Percentiles rank a stretch among this genome's conserved stretches.
Conservation (phyloP, 2,113 vertebrate genomes). For the Martes martes region DNA sequence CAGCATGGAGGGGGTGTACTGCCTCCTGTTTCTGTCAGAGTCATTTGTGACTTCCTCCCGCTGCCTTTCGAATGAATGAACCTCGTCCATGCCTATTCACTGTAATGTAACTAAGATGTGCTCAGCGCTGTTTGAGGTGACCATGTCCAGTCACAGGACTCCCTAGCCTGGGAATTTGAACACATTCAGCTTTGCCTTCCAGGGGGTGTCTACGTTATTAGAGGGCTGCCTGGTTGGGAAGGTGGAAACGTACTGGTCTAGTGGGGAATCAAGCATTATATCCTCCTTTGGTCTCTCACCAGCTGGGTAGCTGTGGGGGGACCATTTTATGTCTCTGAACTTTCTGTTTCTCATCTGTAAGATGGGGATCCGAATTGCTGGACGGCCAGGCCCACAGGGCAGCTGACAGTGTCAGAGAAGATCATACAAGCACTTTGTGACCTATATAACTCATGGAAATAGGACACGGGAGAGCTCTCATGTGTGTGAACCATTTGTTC, state of each 20-base stretch:
- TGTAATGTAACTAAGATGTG: background rate
- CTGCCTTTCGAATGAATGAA: background rate
- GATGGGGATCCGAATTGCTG: background rate
- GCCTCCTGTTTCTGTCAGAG: background rate
- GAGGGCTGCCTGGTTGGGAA: background rate
- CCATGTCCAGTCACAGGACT: background rate
- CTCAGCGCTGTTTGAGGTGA: background rate
- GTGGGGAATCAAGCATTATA: background rate
- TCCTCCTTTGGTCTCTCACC: background rate
- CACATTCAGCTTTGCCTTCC: background rate
- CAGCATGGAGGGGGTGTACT: background rate
- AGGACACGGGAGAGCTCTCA: too few relatives aligned
- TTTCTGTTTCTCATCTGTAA: background rate
- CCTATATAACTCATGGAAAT: background rate
- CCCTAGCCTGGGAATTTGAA: background rate
- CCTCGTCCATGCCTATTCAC: background rate
- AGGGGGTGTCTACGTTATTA: background rate
- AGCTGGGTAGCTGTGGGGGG: background rate
- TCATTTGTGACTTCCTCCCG: background rate
- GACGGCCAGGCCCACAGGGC: background rate
- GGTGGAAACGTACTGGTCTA: background rate
- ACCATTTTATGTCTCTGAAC: background rate
- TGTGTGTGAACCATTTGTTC: background rate
- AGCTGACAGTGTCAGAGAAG: background rate
- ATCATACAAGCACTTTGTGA: too few relatives aligned